Percentiles rank a stretch among this genome's conserved stretches.
These are phyloP conservation scores for Aphidius colemani DNA, from an alignment of 2,888 invertebrate species.

Conservation along the genomic window DNA sequence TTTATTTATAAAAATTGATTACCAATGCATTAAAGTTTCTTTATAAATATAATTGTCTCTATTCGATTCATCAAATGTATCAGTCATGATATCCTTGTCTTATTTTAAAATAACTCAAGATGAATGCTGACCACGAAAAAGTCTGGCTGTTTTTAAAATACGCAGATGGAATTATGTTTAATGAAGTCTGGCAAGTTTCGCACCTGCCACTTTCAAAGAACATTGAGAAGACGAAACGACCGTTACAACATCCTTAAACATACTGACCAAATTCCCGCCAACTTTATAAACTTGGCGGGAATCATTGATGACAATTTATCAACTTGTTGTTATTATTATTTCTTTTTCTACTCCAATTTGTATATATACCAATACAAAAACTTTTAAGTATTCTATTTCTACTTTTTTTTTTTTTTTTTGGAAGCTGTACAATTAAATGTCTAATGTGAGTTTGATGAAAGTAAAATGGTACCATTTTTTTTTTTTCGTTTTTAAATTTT, in stretches of 20 bases:
- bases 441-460: too few relatives aligned
- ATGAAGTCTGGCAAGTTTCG: slow-evolving; percentile 55
- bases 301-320: neutral
- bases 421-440: neutral
- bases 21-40: slow-evolving; percentile 14
- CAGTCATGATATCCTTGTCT: slow-evolving; percentile 29
- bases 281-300: neutral
- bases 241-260: slow-evolving; percentile 30
- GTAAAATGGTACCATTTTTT: too few relatives aligned
- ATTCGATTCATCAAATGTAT: slow-evolving; percentile 1
- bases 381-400: neutral
- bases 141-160: slow-evolving; percentile 34
- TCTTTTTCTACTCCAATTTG: neutral
- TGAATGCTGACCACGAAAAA: slow-evolving; percentile 29
- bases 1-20: neutral
- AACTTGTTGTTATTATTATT: neutral
- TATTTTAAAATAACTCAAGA: slow-evolving; percentile 25
- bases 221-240: slow-evolving; percentile 32
- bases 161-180: slow-evolving; percentile 58
- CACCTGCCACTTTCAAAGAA: slow-evolving; percentile 56
- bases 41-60: neutral
- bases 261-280: slow-evolving; percentile 22
- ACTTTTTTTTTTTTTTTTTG: neutral
- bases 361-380: neutral
- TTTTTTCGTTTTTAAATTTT: neutral